A percentile compares a stretch with the other conserved stretches of the same genome.
Evolutionary conservation across 64 coral and sea anemone genomes (phyloP).

Genomic region (Catalaphyllia jardinei): DNA sequence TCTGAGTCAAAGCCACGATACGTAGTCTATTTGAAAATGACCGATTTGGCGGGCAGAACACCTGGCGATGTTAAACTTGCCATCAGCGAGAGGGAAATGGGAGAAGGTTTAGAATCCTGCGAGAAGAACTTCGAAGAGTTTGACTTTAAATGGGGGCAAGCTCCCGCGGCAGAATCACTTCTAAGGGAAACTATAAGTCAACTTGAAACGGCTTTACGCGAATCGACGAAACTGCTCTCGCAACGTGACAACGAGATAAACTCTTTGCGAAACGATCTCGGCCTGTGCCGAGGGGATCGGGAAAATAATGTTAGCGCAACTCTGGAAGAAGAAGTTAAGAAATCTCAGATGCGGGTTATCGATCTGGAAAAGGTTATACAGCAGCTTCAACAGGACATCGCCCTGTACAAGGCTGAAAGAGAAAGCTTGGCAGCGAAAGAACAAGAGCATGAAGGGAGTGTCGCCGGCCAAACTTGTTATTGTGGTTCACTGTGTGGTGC

Average conservation of each 20-base stretch:
- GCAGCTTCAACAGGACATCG: constrained; percentile 74
- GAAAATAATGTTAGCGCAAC: constrained; percentile 28
- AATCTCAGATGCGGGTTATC: constrained; percentile 81
- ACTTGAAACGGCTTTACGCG: constrained; percentile 72
- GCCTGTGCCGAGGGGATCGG: constrained; percentile 13
- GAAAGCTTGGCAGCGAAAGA: constrained; percentile 13
- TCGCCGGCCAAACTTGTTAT: constrained; percentile 68
- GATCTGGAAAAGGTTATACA: constrained; percentile 93
- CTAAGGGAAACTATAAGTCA: constrained; percentile 84
- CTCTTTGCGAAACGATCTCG: constrained; percentile 65
- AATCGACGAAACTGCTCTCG: constrained; percentile 74
- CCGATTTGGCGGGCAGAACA: not conserved
- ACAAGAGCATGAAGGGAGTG: not conserved
- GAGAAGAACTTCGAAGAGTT: constrained; percentile 76
- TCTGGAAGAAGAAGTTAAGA: constrained; percentile 88
- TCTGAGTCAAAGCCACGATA: not conserved
- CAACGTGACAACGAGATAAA: constrained; percentile 78
- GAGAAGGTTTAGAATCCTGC: constrained; percentile 81
- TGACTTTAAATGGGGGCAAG: constrained; percentile 21
- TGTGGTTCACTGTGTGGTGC: constrained; percentile 89
- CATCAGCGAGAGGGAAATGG: constrained; percentile 72
- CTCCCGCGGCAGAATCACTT: constrained; percentile 55
- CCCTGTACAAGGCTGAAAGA: constrained; percentile 56
- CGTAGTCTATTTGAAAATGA: not conserved
- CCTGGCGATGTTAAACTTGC: not conserved